Percentiles rank a stretch among this genome's conserved stretches.
Conservation (phyloP, 2,797 vertebrate genomes). For the Petrocephalus sullivani region DNA sequence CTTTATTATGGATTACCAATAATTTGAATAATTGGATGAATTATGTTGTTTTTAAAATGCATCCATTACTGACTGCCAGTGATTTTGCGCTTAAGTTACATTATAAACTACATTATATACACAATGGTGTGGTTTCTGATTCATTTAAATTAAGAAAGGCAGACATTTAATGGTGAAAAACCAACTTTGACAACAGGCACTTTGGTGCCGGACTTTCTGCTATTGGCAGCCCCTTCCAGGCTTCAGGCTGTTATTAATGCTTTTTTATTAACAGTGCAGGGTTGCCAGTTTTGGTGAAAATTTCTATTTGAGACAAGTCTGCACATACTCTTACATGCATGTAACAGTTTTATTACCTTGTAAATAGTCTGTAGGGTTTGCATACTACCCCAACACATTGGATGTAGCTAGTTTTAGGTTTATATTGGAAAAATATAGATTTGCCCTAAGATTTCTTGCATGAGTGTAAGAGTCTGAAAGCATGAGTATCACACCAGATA, state of each 20-base stretch:
- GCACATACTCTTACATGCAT: no score
- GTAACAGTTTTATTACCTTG: no score
- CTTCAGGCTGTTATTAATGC: not conserved
- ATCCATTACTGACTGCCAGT: slow-evolving; percentile 46
- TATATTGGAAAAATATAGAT: no score
- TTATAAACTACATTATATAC: slow-evolving; percentile 44
- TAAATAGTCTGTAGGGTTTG: no score
- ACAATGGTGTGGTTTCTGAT: slow-evolving; percentile 58
- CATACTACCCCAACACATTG: no score
- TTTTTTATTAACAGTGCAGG: no score
- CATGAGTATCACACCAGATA: no score
- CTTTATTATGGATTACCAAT: slow-evolving; percentile 53
- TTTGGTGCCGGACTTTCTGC: not conserved
- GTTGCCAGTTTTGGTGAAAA: no score
- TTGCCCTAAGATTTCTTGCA: no score
- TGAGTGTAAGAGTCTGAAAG: no score
- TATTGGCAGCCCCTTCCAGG: not conserved
- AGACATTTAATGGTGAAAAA: slow-evolving; percentile 59
- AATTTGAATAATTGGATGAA: slow-evolving; percentile 12
- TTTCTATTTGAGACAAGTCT: no score
- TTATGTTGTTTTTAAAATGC: slow-evolving; percentile 31
- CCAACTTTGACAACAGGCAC: not conserved
- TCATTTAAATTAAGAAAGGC: slow-evolving; percentile 54
- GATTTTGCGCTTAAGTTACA: slow-evolving; percentile 48
- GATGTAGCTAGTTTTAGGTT: no score